These are phyloP conservation scores for Anas platyrhynchos DNA, from an alignment of 2,113 vertebrate species.

Conservation along the genomic window DNA sequence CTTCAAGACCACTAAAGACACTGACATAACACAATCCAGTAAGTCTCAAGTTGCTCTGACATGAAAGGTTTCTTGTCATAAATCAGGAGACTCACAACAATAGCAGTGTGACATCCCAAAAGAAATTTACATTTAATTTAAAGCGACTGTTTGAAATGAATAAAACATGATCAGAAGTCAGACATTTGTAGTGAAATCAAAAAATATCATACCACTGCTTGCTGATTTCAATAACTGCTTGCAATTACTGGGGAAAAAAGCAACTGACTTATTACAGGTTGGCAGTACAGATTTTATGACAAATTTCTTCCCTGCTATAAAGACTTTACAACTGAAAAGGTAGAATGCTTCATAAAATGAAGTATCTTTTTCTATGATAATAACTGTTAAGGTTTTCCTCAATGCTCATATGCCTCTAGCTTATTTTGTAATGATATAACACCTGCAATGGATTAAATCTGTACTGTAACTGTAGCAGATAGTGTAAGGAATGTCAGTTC, in stretches of 20 bases:
- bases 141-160: slow-evolving; percentile 18
- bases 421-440: slow-evolving; percentile 47
- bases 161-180: slow-evolving; percentile 32
- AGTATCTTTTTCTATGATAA: slow-evolving; percentile 33
- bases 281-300: slow-evolving; percentile 30
- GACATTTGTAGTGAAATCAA: slow-evolving; percentile 25
- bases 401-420: slow-evolving; percentile 43
- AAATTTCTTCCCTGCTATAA: slow-evolving; percentile 48
- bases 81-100: background rate
- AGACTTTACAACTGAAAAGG: slow-evolving; percentile 34
- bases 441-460: slow-evolving; percentile 60
- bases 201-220: slow-evolving; percentile 14
- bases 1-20: background rate
- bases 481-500: slow-evolving; percentile 68
- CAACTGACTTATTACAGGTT: slow-evolving; percentile 13
- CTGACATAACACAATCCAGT: background rate
- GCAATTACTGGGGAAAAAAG: background rate
- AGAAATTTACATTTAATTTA: slow-evolving; percentile 37
- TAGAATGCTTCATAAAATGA: slow-evolving; percentile 8
- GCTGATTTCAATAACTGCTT: background rate
- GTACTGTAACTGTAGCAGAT: slow-evolving; percentile 44
- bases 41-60: background rate
- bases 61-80: background rate
- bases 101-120: background rate
- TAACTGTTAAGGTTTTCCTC: slow-evolving; percentile 38